Base-by-base conservation (phyloP, 2,113 vertebrate genomes). In the Pterophyllum scalare region DNA sequence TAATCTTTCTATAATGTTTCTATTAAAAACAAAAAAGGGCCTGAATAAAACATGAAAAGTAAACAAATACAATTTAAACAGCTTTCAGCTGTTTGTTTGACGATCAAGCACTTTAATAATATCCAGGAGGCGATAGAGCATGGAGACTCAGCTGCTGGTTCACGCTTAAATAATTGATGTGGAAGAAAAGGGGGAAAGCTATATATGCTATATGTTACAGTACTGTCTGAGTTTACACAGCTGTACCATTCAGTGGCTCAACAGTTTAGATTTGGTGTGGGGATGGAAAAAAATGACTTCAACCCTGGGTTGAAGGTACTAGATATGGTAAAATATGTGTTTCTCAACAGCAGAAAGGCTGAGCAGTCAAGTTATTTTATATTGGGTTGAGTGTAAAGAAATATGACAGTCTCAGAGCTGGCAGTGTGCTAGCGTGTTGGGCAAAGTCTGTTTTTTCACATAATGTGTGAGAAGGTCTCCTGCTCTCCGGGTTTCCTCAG, bases 1-100 rank as follows among this genome's bases (percentile, higher is more conserved):
- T 75, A 76, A 74, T 33, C 7, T 38, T 61, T n/a, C n/a, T 43
- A 19, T 35, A 75, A 43, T 72, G 59, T 19, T 56, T 52, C 38
- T 35, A 35, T 80, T 40, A 28, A 17, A 65, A 33, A 56, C 31
- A 12, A 52, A 35, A 57, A 57, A 24, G 19, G 15, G 13, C 52
- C 89, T 91, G 74, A 91, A 88, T 90, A 56, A 91, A 86, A 81
- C 49, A 92, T 88, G 76, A 75, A 77, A 80, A 58, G 61, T 83
- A 92, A 89, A 89, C 76, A 84, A 82, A 84, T 54, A 35, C 19
- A 15, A 54, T 60, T 64, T 33, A 84, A 91, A 88, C 84, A 80
- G 61, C 92, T 82, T 35, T 74, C 1, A 60, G 87, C 86, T 82
- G 24, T 89, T 88, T 91, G 86, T 87, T 76, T 79, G 61, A 81